Evolutionary conservation across 2,113 vertebrate genomes (phyloP).

Genomic region (Ciconia boyciana): DNA sequence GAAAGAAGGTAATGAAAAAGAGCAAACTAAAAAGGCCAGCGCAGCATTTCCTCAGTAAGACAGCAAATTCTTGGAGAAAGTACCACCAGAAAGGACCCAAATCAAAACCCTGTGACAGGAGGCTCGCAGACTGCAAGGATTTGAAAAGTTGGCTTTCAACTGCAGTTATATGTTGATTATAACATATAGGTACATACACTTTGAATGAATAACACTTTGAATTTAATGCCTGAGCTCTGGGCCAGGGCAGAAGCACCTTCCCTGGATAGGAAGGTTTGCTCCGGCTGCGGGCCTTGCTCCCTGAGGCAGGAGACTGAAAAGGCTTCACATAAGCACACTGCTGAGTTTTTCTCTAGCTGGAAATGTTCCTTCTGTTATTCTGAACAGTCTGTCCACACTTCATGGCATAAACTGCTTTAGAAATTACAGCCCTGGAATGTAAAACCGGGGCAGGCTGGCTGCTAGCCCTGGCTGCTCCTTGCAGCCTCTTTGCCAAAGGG

Average conservation of each 20-base stretch:
- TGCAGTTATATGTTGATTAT: background rate
- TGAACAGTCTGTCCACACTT: constrained; percentile 51
- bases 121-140: background rate
- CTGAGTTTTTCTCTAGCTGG: constrained; percentile 1
- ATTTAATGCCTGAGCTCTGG: background rate
- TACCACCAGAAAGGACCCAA: background rate
- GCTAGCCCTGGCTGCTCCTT: constrained; percentile 7
- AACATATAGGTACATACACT: background rate
- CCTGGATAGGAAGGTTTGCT: background rate
- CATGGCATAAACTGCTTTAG: constrained; percentile 7
- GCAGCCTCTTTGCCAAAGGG: background rate
- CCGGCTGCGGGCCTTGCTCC: accelerated
- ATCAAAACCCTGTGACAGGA: background rate
- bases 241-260: background rate
- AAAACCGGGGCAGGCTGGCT: constrained; percentile 26
- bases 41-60: background rate
- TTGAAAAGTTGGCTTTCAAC: background rate
- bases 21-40: background rate
- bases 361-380: constrained; percentile 37
- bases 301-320: background rate
- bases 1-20: background rate
- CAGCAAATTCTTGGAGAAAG: background rate
- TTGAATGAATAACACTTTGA: background rate
- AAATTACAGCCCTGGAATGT: constrained; percentile 47
- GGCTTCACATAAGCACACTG: background rate